phyloP scores from a whole-genome alignment of 2,888 invertebrate genomes.

The Heliconius ethilla region DNA sequence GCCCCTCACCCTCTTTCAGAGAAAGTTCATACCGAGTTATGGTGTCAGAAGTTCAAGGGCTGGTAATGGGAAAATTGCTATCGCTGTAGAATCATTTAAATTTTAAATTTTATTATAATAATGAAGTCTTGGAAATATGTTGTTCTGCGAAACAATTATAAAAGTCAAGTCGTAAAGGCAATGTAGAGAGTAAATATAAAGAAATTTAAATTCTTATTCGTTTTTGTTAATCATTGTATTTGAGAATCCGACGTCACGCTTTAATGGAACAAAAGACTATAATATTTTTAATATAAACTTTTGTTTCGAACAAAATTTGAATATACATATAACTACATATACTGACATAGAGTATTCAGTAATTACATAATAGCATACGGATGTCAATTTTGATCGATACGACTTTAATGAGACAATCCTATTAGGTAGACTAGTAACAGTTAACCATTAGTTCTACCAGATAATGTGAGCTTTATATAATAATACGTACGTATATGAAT shows the following conservation, averaged over 20 bases:
- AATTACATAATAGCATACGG: background rate
- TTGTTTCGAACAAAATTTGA: too few relatives aligned
- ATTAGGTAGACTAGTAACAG: background rate
- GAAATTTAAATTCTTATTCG: too few relatives aligned
- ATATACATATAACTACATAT: background rate
- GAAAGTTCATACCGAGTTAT: slow-evolving; percentile 7
- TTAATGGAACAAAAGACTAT: background rate
- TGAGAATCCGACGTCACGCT: background rate
- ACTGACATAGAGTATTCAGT: background rate
- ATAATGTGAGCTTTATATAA: background rate
- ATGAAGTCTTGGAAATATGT: background rate
- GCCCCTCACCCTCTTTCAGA: slow-evolving; percentile 10
- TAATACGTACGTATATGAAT: too few relatives aligned
- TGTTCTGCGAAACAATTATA: background rate
- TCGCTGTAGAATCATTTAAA: background rate
- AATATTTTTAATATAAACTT: too few relatives aligned
- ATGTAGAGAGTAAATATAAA: too few relatives aligned
- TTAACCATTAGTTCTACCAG: background rate
- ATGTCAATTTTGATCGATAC: background rate
- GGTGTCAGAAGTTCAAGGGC: slow-evolving; percentile 31
- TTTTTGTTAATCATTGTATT: too few relatives aligned
- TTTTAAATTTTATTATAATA: background rate
- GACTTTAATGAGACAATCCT: background rate
- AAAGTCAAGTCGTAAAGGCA: too few relatives aligned
- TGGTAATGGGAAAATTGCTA: slow-evolving; percentile 18